Base-by-base conservation (phyloP, 2,113 vertebrate genomes). In the Xenopus laevis region DNA sequence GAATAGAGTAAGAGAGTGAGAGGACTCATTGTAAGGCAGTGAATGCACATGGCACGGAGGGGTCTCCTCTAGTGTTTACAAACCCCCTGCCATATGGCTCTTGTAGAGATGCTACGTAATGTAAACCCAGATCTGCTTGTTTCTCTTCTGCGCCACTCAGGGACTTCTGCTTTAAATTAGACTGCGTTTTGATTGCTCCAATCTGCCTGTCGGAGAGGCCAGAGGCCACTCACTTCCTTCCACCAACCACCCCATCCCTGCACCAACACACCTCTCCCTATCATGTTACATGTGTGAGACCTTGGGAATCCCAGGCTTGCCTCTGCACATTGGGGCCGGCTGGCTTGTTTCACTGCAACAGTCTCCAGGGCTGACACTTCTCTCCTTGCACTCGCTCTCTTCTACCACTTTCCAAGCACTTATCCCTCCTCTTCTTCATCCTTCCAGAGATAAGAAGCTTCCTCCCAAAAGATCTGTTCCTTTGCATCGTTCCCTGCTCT, bases 141-240 rank as follows among this genome's bases (percentile, higher is more conserved):
- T 72, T 60, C 15, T 20, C 15, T 65, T 45, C 13, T 50, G 17
- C 10, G 18, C 47, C n/a, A 62, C 16, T 65, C 46, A n/a, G 60
- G 62, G 71, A 13, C 27, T 72, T 65, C 46, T 63, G 65, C 72
- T 60, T 13, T 67, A 60, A 59, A 74, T 72, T 72, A 59, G 64
- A 18, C 55, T 46, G 44, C 27, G 13, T 13, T 68, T 17, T 69
- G 73, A 69, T 76, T 75, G 67, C 73, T 69, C 13, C 66, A 69
- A 21, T 59, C 65, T 75, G 58, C 73, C 50, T 68, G 65, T 68
- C 21, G 53, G 33, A 23, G 65, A 66, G 46, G 13, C 52, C 16
- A 55, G 52, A n/a, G 72, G 66, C 73, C 55, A 50, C 45, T 20
- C 45, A 65, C 63, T 74, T 74, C 72, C 73, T 69, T 53, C 72